Conservation (phyloP, 2,888 invertebrate species). For the Pyrochroa serraticornis region DNA sequence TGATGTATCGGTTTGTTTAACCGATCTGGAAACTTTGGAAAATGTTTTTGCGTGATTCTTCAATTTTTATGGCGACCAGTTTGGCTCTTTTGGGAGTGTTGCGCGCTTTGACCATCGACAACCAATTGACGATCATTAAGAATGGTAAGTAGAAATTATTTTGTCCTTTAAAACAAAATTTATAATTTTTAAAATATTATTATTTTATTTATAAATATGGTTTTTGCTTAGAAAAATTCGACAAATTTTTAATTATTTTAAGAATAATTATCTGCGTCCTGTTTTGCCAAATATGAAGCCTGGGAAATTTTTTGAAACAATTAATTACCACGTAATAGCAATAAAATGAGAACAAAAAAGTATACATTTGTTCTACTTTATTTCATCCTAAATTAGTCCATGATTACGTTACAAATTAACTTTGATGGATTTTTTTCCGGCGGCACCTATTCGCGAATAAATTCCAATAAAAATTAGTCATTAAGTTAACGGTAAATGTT, state of each 20-base stretch:
- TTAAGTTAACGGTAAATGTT: slow-evolving; percentile 38
- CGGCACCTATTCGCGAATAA: slow-evolving; percentile 1
- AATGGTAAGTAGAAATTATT: not conserved
- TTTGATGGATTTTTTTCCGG: not conserved
- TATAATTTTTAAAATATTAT: no score
- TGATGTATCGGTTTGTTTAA: slow-evolving; percentile 12
- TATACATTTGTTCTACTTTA: slow-evolving; percentile 1
- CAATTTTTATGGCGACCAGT: slow-evolving; percentile 36
- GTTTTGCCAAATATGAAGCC: no score
- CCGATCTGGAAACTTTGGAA: slow-evolving; percentile 1
- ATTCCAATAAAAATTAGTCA: slow-evolving; percentile 20
- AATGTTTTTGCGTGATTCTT: slow-evolving; percentile 12
- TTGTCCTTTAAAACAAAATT: not conserved
- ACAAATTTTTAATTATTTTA: no score
- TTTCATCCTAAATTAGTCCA: no score
- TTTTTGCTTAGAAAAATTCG: no score
- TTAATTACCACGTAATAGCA: no score
- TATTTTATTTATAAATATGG: no score
- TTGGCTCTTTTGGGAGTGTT: slow-evolving; percentile 43
- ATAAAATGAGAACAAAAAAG: not conserved
- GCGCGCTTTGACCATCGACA: slow-evolving; percentile 55
- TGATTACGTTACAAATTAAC: not conserved
- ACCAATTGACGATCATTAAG: slow-evolving; percentile 47
- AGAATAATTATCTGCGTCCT: no score
- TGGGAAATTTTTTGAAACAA: no score